Evolutionary conservation across 2,797 vertebrate genomes (phyloP), one percentile per base, ranked within the genome.

Genomic region (Jordanella pulchra): DNA sequence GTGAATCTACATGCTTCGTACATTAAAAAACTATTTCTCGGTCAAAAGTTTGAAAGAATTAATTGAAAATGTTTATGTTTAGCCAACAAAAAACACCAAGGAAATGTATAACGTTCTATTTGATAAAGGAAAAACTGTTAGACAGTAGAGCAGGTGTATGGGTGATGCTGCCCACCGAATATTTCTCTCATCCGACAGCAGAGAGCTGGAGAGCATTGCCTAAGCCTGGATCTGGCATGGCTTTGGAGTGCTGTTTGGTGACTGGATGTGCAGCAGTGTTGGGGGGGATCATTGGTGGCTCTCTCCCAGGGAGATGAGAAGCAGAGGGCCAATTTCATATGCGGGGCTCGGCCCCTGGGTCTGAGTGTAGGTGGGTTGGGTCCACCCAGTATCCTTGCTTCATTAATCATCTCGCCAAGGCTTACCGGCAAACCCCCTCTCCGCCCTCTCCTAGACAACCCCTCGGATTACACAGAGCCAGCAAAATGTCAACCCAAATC

Each of bases 401-500:
- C 97, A 99, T 99, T 99, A 99, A 99, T 99, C 97, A 99, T 97
- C 95, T 95, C 92, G 84, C 95, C 95, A 95, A 95, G 95, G 96
- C 96, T 98, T 98, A 97, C 95, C 92, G 94, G 95, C 95, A 96
- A 97, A 95, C 94, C 93, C 94, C 94, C 94, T 93, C 93, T 94
- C 94, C 94, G 94, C 95, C 95, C 95, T 96, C 95, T 96, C 95
- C 94, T 95, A 96, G 96, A 97, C 97, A 99, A 97, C 97, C 97
- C 97, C 96, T 97, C 93, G 97, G 97, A 99, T 99, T 99, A 99
- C 97, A 96, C 95, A 96, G 96, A 98, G 97, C 97, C 96, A 95
- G 97, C 94, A 96, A 99, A 99, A 99, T 99, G 98, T 99, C 98
- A 99, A 96, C 97, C 96, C 97, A 99, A 99, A 99, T 99, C 97